Conservation (phyloP, 1,140 invertebrate species). For the Venturia canescens region DNA sequence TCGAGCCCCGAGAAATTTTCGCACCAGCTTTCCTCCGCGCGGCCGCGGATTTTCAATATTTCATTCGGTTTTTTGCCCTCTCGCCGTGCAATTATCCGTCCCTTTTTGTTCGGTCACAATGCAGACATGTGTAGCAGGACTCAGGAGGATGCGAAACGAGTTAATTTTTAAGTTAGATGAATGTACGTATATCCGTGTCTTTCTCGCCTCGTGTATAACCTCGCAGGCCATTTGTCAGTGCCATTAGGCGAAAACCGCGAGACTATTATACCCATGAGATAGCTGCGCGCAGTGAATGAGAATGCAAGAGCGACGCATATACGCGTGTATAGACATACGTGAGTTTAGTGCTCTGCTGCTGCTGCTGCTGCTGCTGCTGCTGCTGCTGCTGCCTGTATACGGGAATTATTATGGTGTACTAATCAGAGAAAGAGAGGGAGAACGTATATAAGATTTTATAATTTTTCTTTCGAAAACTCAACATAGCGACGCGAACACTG, state of each 20-base stretch:
- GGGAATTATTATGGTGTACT: slow-evolving; percentile 16
- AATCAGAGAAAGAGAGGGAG: slow-evolving; percentile 23
- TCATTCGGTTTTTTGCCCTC: no score
- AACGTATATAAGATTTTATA: not conserved
- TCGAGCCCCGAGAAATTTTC: no score
- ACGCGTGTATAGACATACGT: not conserved
- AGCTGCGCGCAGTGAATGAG: not conserved
- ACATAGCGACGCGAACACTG: not conserved
- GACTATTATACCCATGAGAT: slow-evolving; percentile 31
- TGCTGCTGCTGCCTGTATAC: no score
- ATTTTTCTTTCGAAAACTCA: slow-evolving; percentile 2
- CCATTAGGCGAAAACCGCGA: slow-evolving; percentile 43
- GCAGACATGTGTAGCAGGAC: no score
- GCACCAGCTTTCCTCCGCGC: no score
- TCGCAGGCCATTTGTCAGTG: slow-evolving; percentile 41
- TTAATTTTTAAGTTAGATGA: not conserved
- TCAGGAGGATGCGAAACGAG: no score
- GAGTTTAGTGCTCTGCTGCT: not conserved
- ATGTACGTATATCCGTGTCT: slow-evolving; percentile 30
- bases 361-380: no score
- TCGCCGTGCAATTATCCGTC: no score
- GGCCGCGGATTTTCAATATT: no score
- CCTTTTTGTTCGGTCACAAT: no score
- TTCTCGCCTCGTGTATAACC: slow-evolving; percentile 33
- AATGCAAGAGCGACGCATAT: slow-evolving; percentile 4